Percentiles rank a stretch among this genome's conserved stretches.
Evolutionary conservation across 2,113 vertebrate genomes (phyloP).

Genomic region (Tretioscincus oriximinensis): DNA sequence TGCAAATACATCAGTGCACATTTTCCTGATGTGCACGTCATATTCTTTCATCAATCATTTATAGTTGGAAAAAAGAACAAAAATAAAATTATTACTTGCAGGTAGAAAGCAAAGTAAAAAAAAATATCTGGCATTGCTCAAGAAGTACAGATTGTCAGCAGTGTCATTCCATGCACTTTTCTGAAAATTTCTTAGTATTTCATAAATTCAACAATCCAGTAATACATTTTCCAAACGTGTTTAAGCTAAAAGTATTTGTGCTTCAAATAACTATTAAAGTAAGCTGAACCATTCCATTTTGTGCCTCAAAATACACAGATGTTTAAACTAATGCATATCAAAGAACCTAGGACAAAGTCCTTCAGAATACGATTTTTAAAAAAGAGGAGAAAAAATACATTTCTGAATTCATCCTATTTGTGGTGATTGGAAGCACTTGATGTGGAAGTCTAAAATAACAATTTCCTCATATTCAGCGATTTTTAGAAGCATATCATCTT

Average conservation of each 20-base stretch:
- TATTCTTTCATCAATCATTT: conserved; percentile 67
- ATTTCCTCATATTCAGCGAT: too few relatives aligned
- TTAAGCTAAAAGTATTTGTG: conserved; percentile 37
- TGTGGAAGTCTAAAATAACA: too few relatives aligned
- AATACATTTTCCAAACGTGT: conserved; percentile 34
- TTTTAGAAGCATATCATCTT: too few relatives aligned
- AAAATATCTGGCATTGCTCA: conserved; percentile 40
- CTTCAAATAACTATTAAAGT: background rate
- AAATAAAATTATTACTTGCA: conserved; percentile 35
- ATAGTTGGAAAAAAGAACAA: conserved; percentile 59
- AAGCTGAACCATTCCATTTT: background rate
- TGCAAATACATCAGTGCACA: conserved; percentile 68
- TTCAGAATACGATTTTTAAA: too few relatives aligned
- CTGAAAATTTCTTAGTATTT: conserved; percentile 29
- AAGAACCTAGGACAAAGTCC: too few relatives aligned
- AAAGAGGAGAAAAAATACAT: too few relatives aligned
- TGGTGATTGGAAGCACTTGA: too few relatives aligned
- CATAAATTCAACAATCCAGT: background rate
- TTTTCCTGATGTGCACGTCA: conserved; percentile 68
- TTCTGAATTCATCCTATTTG: too few relatives aligned
- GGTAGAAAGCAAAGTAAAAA: background rate
- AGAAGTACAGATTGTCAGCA: conserved; percentile 7
- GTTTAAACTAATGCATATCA: too few relatives aligned
- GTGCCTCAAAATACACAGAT: too few relatives aligned
- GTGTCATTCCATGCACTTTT: background rate